These are phyloP conservation scores for Trimorus sp. DNA, from an alignment of 2,888 invertebrate genomes.

Conservation along the genomic window DNA sequence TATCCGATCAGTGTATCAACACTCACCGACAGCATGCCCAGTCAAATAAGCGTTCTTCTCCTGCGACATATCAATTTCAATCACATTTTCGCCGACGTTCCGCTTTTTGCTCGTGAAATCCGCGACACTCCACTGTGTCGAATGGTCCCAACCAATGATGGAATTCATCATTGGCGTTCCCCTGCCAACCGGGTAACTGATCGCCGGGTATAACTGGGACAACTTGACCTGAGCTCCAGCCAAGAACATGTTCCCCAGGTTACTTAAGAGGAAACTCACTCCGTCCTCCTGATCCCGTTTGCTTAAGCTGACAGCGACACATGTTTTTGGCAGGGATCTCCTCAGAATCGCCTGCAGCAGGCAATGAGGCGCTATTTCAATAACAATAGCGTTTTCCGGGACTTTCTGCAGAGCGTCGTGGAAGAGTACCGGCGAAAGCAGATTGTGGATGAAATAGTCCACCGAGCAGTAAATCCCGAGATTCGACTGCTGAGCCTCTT, in stretches of 20 bases:
- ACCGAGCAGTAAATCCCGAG: slow-evolving; percentile 92
- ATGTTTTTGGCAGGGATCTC: slow-evolving; percentile 89
- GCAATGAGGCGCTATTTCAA: slow-evolving; percentile 98
- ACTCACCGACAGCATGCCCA: slow-evolving; percentile 89
- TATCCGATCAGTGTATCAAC: not conserved
- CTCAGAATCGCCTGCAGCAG: slow-evolving; percentile 96
- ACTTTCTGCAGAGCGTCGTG: slow-evolving; percentile 92
- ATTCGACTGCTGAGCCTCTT: slow-evolving; percentile 89
- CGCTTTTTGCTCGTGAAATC: slow-evolving; percentile 85
- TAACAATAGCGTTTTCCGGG: slow-evolving; percentile 92
- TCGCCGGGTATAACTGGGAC: slow-evolving; percentile 88
- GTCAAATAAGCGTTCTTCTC: slow-evolving; percentile 88
- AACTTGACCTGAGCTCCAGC: slow-evolving; percentile 91
- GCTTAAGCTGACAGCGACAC: slow-evolving; percentile 92
- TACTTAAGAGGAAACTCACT: slow-evolving; percentile 88
- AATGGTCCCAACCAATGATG: slow-evolving; percentile 96
- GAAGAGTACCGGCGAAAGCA: slow-evolving; percentile 96
- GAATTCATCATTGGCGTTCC: slow-evolving; percentile 96
- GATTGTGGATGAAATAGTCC: slow-evolving; percentile 97
- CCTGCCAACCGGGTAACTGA: slow-evolving; percentile 92
- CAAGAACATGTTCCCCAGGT: slow-evolving; percentile 91
- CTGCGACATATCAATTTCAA: slow-evolving; percentile 89
- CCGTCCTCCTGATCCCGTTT: slow-evolving; percentile 91
- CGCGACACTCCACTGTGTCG: slow-evolving; percentile 92
- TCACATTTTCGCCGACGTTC: slow-evolving; percentile 89